A percentile compares a stretch with the other conserved stretches of the same genome.
These are phyloP conservation scores for Hedychridium roseum DNA, from an alignment of 2,888 invertebrate species.

Conservation along the genomic window DNA sequence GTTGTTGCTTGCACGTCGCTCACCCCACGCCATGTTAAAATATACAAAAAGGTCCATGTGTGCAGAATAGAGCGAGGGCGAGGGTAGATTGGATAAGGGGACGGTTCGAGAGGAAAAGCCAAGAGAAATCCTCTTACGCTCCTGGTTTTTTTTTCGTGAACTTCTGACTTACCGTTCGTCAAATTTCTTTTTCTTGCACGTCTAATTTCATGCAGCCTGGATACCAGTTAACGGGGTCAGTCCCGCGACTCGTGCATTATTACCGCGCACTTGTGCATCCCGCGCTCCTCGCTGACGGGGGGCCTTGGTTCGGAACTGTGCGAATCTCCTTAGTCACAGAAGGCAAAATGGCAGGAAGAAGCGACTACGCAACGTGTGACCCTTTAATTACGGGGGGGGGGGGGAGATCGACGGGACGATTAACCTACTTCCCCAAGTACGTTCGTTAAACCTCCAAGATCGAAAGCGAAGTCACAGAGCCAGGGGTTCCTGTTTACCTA, in stretches of 20 bases:
- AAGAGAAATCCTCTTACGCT: no score
- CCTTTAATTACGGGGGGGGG: no score
- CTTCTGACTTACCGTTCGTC: conserved; percentile 10
- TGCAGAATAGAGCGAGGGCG: no score
- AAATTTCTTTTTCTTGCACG: conserved; percentile 27
- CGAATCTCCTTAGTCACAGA: conserved; percentile 23
- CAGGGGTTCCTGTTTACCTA: no score
- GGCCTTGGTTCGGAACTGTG: conserved; percentile 29
- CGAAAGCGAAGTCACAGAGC: neutral
- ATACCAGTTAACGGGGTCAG: conserved; percentile 36
- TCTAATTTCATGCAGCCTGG: conserved; percentile 26
- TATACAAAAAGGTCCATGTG: no score
- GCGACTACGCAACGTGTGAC: no score
- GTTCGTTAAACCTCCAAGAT: neutral
- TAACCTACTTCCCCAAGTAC: conserved; percentile 37
- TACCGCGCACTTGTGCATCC: conserved; percentile 26
- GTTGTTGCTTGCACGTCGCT: no score
- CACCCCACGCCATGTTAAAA: no score
- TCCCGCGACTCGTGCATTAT: conserved; percentile 29
- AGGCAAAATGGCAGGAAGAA: conserved; percentile 9
- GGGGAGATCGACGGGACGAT: conserved; percentile 29
- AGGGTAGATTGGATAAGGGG: no score
- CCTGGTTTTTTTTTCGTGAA: neutral
- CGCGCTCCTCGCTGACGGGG: conserved; percentile 1
- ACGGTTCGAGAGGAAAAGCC: no score